A percentile compares a stretch with the other conserved stretches of the same genome.
Evolutionary conservation across 2,113 vertebrate genomes (phyloP).

Genomic region (Myrmophylax atrothorax): DNA sequence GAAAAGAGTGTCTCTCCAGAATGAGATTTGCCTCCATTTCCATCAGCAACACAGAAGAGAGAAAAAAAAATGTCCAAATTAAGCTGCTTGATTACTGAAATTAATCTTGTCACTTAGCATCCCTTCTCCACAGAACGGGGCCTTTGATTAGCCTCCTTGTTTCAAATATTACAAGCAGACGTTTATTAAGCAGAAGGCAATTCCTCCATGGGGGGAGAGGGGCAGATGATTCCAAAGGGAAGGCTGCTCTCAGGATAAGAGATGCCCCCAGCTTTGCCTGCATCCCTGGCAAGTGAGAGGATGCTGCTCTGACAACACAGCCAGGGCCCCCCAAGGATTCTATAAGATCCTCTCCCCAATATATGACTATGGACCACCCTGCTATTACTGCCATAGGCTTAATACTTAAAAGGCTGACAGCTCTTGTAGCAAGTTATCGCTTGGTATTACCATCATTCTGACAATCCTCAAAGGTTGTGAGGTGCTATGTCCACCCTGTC

Average conservation of each 20-base stretch:
- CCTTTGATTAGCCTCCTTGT: conserved; percentile 82
- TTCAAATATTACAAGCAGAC: conserved; percentile 78
- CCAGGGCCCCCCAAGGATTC: not conserved
- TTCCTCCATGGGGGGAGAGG: conserved; percentile 42
- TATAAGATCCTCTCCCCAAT: not conserved
- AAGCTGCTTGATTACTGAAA: conserved; percentile 82
- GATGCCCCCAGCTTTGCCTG: not conserved
- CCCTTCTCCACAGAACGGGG: conserved; percentile 73
- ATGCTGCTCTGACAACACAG: not conserved
- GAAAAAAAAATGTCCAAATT: conserved; percentile 73
- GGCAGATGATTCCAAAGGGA: conserved; percentile 20
- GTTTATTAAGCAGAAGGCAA: conserved; percentile 72
- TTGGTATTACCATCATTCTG: not conserved
- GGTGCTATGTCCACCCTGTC: not conserved
- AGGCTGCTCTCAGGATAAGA: not conserved
- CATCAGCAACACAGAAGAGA: conserved; percentile 70
- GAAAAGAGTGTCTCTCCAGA: conserved; percentile 57
- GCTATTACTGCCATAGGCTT: not conserved
- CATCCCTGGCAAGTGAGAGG: not conserved
- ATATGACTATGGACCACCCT: not conserved
- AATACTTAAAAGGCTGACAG: conserved; percentile 21
- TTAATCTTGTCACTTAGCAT: conserved; percentile 81
- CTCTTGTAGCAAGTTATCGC: not conserved
- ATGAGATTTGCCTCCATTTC: conserved; percentile 75
- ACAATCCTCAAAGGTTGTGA: not conserved